These are phyloP conservation scores for Drosophila gunungcola DNA, from an alignment of 1,140 invertebrate species.

Conservation along the genomic window DNA sequence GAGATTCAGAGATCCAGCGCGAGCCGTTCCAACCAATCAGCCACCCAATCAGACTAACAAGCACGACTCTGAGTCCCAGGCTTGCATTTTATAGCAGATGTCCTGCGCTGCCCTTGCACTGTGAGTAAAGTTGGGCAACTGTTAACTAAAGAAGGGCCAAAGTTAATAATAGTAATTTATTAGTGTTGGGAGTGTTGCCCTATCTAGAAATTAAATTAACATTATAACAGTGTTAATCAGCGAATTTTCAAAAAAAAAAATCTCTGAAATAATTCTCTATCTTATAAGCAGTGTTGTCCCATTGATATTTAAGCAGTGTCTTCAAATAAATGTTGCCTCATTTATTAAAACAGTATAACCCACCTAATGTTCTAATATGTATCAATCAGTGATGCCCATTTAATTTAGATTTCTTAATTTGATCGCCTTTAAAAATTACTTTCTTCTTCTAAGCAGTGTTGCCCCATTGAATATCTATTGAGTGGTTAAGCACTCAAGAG, in stretches of 20 bases:
- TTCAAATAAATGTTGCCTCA: too few relatives aligned
- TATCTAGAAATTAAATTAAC: not conserved
- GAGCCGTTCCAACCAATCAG: conserved; percentile 70
- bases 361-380: too few relatives aligned
- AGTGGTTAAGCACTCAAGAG: too few relatives aligned
- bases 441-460: too few relatives aligned
- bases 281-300: not conserved
- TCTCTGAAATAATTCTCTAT: not conserved
- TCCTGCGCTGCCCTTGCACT: conserved; percentile 29
- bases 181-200: not conserved
- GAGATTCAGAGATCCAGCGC: conserved; percentile 53
- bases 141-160: not conserved
- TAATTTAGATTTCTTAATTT: too few relatives aligned
- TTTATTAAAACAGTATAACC: too few relatives aligned
- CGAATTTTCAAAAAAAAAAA: too few relatives aligned
- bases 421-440: too few relatives aligned
- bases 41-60: conserved; percentile 81
- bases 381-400: too few relatives aligned
- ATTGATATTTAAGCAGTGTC: not conserved
- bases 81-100: conserved; percentile 76
- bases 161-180: too few relatives aligned
- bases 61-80: conserved; percentile 33
- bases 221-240: not conserved
- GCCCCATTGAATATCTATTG: too few relatives aligned
- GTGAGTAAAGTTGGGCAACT: not conserved